phyloP scores from a whole-genome alignment of 2,113 vertebrate species.

The Cavia aperea region DNA sequence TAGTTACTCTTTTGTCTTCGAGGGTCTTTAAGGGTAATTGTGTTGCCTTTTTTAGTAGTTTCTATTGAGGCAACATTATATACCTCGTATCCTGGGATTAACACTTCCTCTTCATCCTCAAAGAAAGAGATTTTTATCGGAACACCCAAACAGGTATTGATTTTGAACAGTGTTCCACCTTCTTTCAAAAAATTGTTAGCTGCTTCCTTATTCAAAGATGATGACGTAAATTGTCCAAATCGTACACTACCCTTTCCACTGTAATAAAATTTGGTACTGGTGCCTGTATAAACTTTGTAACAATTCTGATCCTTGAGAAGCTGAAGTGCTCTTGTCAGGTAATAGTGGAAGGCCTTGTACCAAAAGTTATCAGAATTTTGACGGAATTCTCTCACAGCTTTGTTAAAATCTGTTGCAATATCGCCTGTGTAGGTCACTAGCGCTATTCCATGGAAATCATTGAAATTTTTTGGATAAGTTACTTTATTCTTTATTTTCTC shows the following conservation, averaged over 20 bases:
- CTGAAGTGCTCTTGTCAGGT: slow-evolving; percentile 56
- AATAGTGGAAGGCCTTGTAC: slow-evolving; percentile 48
- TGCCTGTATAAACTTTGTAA: neutral
- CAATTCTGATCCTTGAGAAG: neutral
- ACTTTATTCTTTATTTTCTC: neutral
- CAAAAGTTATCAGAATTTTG: neutral
- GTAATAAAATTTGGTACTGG: neutral
- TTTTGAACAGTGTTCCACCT: slow-evolving; percentile 2
- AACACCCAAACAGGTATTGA: slow-evolving; percentile 26
- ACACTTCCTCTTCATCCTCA: rapidly evolving
- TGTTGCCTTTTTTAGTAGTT: neutral
- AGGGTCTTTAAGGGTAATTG: neutral
- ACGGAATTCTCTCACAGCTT: neutral
- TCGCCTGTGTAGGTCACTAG: neutral
- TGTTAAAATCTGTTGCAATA: neutral
- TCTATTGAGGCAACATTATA: neutral
- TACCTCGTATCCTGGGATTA: slow-evolving; percentile 40
- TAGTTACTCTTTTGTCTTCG: neutral
- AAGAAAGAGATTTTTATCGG: neutral
- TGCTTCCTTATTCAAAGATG: neutral
- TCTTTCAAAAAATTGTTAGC: rapidly evolving
- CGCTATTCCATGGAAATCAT: neutral
- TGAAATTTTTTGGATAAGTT: neutral
- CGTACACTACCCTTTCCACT: neutral
- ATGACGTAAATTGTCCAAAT: slow-evolving; percentile 38